A percentile compares a stretch with the other conserved stretches of the same genome.
phyloP scores from a whole-genome alignment of 2,113 vertebrate genomes.

The Ascaphus truei region DNA sequence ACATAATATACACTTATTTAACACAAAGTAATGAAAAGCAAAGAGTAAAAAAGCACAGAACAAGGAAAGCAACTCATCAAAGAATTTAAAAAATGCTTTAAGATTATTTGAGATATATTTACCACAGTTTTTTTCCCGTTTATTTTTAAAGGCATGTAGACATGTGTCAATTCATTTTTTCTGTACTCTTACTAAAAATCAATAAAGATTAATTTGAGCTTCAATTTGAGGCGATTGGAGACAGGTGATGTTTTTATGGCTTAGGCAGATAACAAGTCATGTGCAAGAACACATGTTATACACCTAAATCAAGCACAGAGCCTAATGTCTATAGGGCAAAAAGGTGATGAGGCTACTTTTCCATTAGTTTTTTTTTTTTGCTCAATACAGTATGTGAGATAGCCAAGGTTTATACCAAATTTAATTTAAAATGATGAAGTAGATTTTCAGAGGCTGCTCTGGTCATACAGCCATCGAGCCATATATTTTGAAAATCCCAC shows the following conservation, averaged over 20 bases:
- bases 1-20: slow-evolving; percentile 43
- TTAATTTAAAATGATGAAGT: too few species aligned
- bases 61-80: slow-evolving; percentile 11
- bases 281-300: neutral
- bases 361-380: too few species aligned
- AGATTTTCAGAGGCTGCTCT: too few species aligned
- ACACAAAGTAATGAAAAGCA: slow-evolving; percentile 36
- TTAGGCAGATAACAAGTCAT: neutral
- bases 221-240: slow-evolving; percentile 1
- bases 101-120: slow-evolving; percentile 3
- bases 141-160: neutral
- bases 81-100: neutral
- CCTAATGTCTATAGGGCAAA: too few species aligned
- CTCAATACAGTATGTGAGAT: too few species aligned
- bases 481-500: too few species aligned
- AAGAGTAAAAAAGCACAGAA: slow-evolving; percentile 31
- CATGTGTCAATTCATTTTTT: neutral
- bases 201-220: slow-evolving; percentile 17
- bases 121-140: slow-evolving; percentile 12
- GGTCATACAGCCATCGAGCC: too few species aligned
- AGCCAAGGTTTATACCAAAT: too few species aligned
- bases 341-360: too few species aligned
- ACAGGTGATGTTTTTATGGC: slow-evolving; percentile 18
- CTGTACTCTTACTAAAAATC: slow-evolving; percentile 15
- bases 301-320: neutral